Evolutionary conservation across 2,113 vertebrate species (phyloP).

Genomic region (Mobula birostris): DNA sequence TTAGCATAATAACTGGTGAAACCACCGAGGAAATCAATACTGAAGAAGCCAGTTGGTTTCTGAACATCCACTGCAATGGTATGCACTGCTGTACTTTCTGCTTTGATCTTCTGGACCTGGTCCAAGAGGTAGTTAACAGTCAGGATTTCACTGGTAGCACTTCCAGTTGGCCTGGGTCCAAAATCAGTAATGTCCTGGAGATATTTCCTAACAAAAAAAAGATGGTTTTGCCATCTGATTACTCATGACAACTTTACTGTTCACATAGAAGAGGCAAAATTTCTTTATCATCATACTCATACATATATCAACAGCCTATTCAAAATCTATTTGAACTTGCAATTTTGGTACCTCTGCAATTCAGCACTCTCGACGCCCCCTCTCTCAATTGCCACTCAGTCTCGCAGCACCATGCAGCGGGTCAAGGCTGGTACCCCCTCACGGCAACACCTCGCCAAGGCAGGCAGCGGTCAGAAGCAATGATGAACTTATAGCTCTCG

Average conservation of each 20-base stretch:
- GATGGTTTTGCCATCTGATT: neutral
- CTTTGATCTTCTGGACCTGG: constrained; percentile 71
- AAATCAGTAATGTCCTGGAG: constrained; percentile 83
- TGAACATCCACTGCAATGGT: constrained; percentile 74
- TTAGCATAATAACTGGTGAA: constrained; percentile 95
- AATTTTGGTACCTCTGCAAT: too few species aligned
- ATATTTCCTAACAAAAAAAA: constrained; percentile 61
- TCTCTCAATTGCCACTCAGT: too few species aligned
- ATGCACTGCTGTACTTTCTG: constrained; percentile 59
- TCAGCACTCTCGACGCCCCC: too few species aligned
- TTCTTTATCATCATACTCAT: neutral
- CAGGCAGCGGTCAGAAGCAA: too few species aligned
- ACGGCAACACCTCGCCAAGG: too few species aligned
- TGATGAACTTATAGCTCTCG: too few species aligned
- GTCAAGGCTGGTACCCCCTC: too few species aligned
- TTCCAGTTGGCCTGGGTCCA: constrained; percentile 84
- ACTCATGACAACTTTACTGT: neutral
- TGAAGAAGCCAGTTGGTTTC: constrained; percentile 86
- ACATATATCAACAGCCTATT: neutral
- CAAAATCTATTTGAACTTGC: neutral
- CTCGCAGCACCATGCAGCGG: too few species aligned
- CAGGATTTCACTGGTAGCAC: constrained; percentile 81
- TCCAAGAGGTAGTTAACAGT: constrained; percentile 80
- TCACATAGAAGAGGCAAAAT: neutral
- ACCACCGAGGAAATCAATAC: constrained; percentile 90